Evolutionary conservation across 2,888 invertebrate species (phyloP).

Genomic region (Allacma fusca): DNA sequence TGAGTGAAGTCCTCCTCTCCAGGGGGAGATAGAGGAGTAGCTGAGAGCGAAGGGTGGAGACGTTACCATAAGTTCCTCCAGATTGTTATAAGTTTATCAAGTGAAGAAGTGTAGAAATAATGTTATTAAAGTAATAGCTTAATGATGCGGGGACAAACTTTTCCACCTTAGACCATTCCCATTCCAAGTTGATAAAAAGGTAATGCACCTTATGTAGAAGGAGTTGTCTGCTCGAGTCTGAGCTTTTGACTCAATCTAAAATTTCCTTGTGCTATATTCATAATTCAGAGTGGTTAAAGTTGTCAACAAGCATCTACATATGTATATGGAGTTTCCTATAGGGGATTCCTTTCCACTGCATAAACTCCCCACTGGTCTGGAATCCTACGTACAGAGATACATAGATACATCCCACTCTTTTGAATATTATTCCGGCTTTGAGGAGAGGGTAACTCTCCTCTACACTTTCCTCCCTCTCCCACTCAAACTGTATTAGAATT

Average conservation of each 20-base stretch:
- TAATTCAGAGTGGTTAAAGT: conserved; percentile 2
- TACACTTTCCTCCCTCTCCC: conserved; percentile 11
- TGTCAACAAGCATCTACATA: background rate
- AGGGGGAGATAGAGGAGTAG: too few species aligned
- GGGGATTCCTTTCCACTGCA: background rate
- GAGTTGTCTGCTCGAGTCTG: background rate
- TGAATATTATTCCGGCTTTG: background rate
- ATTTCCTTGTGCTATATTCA: background rate
- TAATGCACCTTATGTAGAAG: background rate
- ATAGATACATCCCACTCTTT: background rate
- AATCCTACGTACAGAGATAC: background rate
- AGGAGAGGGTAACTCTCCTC: background rate
- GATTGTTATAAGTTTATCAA: conserved; percentile 4
- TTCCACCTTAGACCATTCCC: conserved; percentile 1
- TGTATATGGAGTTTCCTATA: background rate
- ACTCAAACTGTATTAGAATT: conserved; percentile 18
- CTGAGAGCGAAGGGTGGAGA: too few species aligned
- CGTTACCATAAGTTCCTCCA: background rate
- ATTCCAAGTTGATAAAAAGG: background rate
- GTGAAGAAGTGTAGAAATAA: background rate
- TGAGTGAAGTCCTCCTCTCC: too few species aligned
- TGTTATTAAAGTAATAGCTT: conserved; percentile 10
- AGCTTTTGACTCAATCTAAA: background rate
- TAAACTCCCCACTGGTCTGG: background rate
- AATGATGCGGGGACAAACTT: conserved; percentile 11